A percentile compares a stretch with the other conserved stretches of the same genome.
Conservation (phyloP, 2,797 vertebrate genomes). For the Novumbra hubbsi region DNA sequence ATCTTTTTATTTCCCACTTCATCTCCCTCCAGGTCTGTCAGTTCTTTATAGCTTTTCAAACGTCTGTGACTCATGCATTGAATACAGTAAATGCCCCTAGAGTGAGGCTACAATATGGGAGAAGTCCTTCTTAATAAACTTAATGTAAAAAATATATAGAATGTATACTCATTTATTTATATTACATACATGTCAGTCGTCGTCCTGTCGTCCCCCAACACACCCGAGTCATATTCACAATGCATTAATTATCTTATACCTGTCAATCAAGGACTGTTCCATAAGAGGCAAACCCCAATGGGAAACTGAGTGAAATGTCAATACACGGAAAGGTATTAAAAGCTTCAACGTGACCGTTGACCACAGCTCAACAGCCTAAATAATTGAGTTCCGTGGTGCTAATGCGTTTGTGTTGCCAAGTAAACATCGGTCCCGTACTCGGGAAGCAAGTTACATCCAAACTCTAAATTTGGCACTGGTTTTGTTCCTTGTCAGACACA, state of each 20-base stretch:
- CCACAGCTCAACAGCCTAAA: not conserved
- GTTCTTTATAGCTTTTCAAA: not conserved
- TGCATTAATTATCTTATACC: not conserved
- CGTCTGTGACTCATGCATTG: not conserved
- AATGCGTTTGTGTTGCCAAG: not conserved
- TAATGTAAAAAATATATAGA: not conserved
- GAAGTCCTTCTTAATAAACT: not conserved
- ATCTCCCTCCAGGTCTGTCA: not conserved
- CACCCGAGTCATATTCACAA: not conserved
- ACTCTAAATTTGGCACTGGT: not conserved
- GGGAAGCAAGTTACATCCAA: not conserved
- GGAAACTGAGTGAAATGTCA: not conserved
- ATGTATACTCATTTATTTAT: not conserved
- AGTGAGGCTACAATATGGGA: not conserved
- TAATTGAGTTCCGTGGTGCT: not conserved
- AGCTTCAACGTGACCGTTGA: not conserved
- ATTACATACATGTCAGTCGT: not conserved
- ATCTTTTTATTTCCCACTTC: not conserved
- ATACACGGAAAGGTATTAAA: not conserved
- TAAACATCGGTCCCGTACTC: not conserved
- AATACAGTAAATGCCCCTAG: not conserved
- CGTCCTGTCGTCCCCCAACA: too few relatives aligned
- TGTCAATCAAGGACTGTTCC: not conserved
- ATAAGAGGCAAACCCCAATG: not conserved
- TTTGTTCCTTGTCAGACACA: not conserved